Evolutionary conservation across 2,888 invertebrate species (phyloP).

Genomic region (Polia nebulosa): DNA sequence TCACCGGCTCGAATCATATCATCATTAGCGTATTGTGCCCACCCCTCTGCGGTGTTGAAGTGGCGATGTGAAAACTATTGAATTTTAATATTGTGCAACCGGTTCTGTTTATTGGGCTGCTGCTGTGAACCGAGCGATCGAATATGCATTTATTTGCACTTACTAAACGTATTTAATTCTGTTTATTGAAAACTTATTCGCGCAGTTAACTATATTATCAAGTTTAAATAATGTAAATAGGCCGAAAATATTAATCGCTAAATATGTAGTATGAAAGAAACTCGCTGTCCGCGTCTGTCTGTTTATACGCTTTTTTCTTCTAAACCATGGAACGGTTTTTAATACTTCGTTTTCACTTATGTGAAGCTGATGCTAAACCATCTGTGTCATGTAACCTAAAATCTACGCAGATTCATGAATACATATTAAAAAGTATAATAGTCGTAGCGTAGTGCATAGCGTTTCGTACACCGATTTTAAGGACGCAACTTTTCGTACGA

Average conservation of each 20-base stretch:
- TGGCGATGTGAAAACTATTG: constrained; percentile 73
- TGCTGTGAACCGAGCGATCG: constrained; percentile 4
- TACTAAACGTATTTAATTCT: background rate
- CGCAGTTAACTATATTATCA: background rate
- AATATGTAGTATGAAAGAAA: too few species aligned
- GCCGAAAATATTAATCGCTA: background rate
- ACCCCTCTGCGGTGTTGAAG: constrained; percentile 72
- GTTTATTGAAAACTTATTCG: background rate
- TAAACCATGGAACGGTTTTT: too few species aligned
- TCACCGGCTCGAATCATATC: constrained; percentile 84
- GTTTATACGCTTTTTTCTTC: too few species aligned
- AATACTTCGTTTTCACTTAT: too few species aligned
- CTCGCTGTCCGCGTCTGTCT: too few species aligned
- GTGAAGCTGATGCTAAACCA: too few species aligned
- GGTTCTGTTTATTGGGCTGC: constrained; percentile 34
- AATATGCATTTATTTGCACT: constrained; percentile 28
- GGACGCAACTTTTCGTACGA: too few species aligned
- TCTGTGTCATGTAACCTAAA: background rate
- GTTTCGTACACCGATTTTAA: constrained; percentile 26
- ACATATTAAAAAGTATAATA: constrained; percentile 1
- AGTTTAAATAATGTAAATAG: background rate
- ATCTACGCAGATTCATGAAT: background rate
- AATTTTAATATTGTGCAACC: constrained; percentile 65
- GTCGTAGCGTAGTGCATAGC: constrained; percentile 12
- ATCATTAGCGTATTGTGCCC: constrained; percentile 85